phyloP scores from a whole-genome alignment of 1,140 invertebrate genomes.

The Antheraea mylitta region DNA sequence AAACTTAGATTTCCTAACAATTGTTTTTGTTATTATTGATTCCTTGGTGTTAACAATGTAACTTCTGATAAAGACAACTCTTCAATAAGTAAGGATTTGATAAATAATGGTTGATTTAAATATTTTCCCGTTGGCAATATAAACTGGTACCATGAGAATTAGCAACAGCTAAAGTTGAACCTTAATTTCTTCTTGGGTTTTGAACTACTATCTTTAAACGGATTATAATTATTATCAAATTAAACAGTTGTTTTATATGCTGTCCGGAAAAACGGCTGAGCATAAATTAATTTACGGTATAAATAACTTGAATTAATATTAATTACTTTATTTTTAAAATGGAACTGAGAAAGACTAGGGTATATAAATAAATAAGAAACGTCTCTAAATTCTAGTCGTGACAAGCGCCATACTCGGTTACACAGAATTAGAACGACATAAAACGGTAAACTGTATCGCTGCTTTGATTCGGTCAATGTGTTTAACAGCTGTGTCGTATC shows the following conservation, averaged over 20 bases:
- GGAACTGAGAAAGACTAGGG: constrained; percentile 18
- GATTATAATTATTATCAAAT: too few relatives aligned
- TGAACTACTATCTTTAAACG: too few relatives aligned
- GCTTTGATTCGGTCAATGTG: constrained; percentile 51
- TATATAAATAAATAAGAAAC: constrained; percentile 50
- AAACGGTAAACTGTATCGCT: constrained; percentile 56
- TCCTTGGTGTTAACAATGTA: neutral
- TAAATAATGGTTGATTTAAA: too few relatives aligned
- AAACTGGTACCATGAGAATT: too few relatives aligned
- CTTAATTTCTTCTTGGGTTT: too few relatives aligned
- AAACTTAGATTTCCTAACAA: neutral
- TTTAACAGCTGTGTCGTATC: constrained; percentile 42
- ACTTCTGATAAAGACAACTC: neutral
- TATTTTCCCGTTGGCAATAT: too few relatives aligned
- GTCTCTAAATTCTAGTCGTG: constrained; percentile 31
- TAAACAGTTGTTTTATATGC: too few relatives aligned
- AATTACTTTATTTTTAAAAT: neutral
- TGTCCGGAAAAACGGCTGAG: too few relatives aligned
- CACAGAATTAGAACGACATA: constrained; percentile 53
- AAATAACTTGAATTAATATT: too few relatives aligned
- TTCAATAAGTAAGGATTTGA: too few relatives aligned
- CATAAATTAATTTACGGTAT: too few relatives aligned
- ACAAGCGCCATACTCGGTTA: constrained; percentile 56
- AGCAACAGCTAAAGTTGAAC: too few relatives aligned
- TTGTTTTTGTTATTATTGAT: neutral